These are phyloP conservation scores for Galerucella calmariensis DNA, from an alignment of 2,888 invertebrate genomes.

Conservation along the genomic window DNA sequence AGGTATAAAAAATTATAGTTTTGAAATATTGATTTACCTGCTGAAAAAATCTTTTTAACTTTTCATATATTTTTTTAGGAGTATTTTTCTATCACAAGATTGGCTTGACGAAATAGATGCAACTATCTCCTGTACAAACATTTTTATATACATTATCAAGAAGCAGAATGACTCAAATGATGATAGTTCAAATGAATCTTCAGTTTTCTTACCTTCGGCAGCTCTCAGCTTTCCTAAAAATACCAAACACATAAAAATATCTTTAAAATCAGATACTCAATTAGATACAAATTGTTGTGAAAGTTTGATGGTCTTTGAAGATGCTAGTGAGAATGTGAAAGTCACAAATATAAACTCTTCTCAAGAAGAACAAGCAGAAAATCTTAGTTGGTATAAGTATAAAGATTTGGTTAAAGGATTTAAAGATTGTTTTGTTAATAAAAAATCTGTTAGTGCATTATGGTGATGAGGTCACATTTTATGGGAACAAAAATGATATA, in stretches of 20 bases:
- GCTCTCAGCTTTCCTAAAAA: slow-evolving; percentile 51
- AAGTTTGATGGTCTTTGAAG: slow-evolving; percentile 56
- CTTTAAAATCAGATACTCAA: slow-evolving; percentile 50
- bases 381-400: slow-evolving; percentile 68
- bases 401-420: slow-evolving; percentile 70
- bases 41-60: not conserved
- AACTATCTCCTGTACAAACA: slow-evolving; percentile 52
- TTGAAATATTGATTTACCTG: slow-evolving; percentile 15
- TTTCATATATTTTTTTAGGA: slow-evolving; percentile 46
- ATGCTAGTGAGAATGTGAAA: slow-evolving; percentile 38
- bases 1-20: slow-evolving; percentile 48
- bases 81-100: slow-evolving; percentile 54
- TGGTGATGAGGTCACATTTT: slow-evolving; percentile 60
- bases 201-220: slow-evolving; percentile 63
- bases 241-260: slow-evolving; percentile 55
- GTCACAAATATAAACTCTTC: not conserved
- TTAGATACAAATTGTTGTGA: slow-evolving; percentile 55
- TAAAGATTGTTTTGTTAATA: slow-evolving; percentile 70
- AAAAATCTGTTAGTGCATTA: slow-evolving; percentile 67
- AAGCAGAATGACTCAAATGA: slow-evolving; percentile 8
- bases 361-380: slow-evolving; percentile 37
- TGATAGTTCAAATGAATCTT: slow-evolving; percentile 26
- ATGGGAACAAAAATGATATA: too few species aligned
- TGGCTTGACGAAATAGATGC: slow-evolving; percentile 54
- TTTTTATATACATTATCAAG: slow-evolving; percentile 52